Conservation (phyloP, 2,113 vertebrate species). For the Osmerus mordax region DNA sequence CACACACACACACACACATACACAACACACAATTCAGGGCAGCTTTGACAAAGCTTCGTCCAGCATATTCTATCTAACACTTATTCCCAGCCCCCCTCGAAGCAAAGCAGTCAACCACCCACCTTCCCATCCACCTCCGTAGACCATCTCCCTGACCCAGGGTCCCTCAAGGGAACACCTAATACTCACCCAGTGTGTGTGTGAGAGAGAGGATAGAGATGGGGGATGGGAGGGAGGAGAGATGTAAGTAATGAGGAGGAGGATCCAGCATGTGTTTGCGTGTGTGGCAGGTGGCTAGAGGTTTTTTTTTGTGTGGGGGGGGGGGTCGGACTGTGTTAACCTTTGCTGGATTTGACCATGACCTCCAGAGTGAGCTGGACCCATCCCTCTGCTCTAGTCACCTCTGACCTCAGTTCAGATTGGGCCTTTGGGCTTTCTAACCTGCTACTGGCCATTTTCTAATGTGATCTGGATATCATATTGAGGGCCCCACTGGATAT, state of each 20-base stretch:
- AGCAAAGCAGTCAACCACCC: background rate
- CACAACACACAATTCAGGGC: background rate
- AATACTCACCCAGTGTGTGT: background rate
- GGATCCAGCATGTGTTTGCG: background rate
- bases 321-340: constrained; percentile 38
- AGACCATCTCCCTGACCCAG: background rate
- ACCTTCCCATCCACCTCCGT: background rate
- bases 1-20: background rate
- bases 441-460: constrained; percentile 14
- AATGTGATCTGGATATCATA: constrained; percentile 22
- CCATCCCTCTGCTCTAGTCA: constrained; percentile 5
- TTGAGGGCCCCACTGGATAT: constrained; percentile 31
- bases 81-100: background rate
- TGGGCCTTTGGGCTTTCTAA: background rate
- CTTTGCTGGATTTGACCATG: constrained; percentile 34
- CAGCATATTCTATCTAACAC: background rate
- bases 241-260: background rate
- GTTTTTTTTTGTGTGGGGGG: constrained; percentile 5
- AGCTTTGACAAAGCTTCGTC: background rate
- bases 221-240: background rate
- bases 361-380: constrained; percentile 29
- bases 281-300: background rate
- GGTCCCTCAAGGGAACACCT: constrained; percentile 4
- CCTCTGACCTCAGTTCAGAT: constrained; percentile 17
- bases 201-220: background rate